Evolutionary conservation across 2,113 vertebrate genomes (phyloP).

Genomic region (Spermophilus dauricus): DNA sequence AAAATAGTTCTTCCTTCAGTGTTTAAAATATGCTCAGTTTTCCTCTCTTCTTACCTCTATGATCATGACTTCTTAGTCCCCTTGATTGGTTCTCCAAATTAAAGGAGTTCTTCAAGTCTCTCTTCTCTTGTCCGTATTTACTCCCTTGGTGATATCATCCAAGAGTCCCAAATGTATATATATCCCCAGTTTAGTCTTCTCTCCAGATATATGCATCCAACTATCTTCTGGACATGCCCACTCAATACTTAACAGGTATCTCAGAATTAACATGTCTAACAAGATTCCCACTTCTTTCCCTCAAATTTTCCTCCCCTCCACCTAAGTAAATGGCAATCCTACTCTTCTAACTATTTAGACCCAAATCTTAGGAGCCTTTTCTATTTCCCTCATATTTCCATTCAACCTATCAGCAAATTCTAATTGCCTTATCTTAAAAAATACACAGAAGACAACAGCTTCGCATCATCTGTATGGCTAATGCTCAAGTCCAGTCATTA

Average conservation of each 20-base stretch:
- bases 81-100: background rate
- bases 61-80: background rate
- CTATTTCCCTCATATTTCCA: background rate
- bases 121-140: background rate
- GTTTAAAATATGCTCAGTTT: background rate
- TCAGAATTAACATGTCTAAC: background rate
- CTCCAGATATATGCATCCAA: background rate
- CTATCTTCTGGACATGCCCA: background rate
- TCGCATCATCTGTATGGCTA: background rate
- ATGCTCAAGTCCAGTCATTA: background rate
- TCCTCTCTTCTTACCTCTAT: background rate
- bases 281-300: background rate
- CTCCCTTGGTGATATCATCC: background rate
- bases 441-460: background rate
- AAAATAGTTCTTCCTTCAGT: background rate
- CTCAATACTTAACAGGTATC: background rate
- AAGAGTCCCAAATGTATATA: background rate
- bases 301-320: background rate
- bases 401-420: background rate
- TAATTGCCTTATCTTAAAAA: background rate
- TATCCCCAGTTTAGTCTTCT: background rate
- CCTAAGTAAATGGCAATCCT: background rate
- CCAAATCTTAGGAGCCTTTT: slow-evolving; percentile 19
- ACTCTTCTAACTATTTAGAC: background rate
- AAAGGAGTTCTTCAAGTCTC: background rate